These are phyloP conservation scores for Mystacides longicornis DNA, from an alignment of 2,888 invertebrate genomes.

Conservation along the genomic window DNA sequence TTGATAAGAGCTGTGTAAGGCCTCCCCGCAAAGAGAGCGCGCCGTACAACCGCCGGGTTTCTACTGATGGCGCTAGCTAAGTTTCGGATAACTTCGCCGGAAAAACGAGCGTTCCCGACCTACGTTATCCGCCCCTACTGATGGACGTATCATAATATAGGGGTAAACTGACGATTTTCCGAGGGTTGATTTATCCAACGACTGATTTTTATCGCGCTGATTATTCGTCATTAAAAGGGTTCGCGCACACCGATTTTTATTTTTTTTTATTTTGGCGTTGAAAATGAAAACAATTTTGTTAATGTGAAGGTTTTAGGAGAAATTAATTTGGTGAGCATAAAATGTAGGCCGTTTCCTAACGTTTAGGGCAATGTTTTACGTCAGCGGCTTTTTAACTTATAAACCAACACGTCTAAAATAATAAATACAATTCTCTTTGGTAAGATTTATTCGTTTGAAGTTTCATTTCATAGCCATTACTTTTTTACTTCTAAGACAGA, in stretches of 20 bases:
- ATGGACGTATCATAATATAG: neutral
- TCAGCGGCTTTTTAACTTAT: too few relatives aligned
- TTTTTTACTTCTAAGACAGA: too few relatives aligned
- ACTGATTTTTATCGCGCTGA: conserved; percentile 7
- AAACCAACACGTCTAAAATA: too few relatives aligned
- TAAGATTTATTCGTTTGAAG: too few relatives aligned
- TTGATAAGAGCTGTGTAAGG: neutral
- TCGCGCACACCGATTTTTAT: neutral
- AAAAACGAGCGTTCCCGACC: neutral
- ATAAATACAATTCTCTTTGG: too few relatives aligned
- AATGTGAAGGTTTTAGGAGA: too few relatives aligned
- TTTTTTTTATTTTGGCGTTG: neutral
- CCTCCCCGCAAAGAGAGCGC: neutral
- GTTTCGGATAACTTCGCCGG: conserved; percentile 1
- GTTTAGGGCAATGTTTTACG: too few relatives aligned
- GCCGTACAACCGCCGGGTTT: neutral
- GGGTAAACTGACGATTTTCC: conserved; percentile 7
- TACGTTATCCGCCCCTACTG: neutral
- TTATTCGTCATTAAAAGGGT: conserved; percentile 5
- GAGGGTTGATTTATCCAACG: conserved; percentile 4
- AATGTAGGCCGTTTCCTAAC: too few relatives aligned
- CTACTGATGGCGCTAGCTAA: conserved; percentile 5
- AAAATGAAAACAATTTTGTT: neutral
- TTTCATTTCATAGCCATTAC: too few relatives aligned
- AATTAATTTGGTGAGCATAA: too few relatives aligned